Percentiles rank a stretch among this genome's conserved stretches.
These are phyloP conservation scores for Eumacrocentrus americanus DNA, from an alignment of 2,888 invertebrate genomes.

Conservation along the genomic window DNA sequence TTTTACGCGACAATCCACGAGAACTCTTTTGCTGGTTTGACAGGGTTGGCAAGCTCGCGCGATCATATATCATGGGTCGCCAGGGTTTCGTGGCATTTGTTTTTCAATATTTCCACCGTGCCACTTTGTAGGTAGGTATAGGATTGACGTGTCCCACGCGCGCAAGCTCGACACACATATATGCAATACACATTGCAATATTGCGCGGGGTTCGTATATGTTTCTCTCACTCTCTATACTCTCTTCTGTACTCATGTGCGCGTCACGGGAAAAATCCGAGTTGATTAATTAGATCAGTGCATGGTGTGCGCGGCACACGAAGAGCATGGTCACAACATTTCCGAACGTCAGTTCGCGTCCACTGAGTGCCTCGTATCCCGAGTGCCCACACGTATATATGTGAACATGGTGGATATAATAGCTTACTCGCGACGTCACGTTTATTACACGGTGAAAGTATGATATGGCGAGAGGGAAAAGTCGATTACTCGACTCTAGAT, in stretches of 20 bases:
- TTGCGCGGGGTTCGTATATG: background rate
- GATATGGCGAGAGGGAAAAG: background rate
- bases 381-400: constrained; percentile 5
- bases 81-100: constrained; percentile 32
- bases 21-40: constrained; percentile 6
- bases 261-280: constrained; percentile 13
- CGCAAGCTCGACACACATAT: constrained; percentile 20
- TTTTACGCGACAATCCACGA: constrained; percentile 3
- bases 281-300: constrained; percentile 26
- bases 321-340: constrained; percentile 14
- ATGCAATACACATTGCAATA: constrained; percentile 15
- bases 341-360: constrained; percentile 10
- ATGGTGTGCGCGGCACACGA: constrained; percentile 4
- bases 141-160: constrained; percentile 3
- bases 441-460: background rate
- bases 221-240: background rate
- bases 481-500: background rate
- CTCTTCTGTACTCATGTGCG: constrained; percentile 5
- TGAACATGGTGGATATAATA: constrained; percentile 4
- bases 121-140: constrained; percentile 14
- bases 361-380: constrained; percentile 11
- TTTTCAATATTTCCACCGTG: constrained; percentile 38
- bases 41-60: constrained; percentile 13
- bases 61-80: constrained; percentile 13
- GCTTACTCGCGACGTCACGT: constrained; percentile 1